phyloP scores from a whole-genome alignment of 2,888 invertebrate species.

The Pyrgus malvae region DNA sequence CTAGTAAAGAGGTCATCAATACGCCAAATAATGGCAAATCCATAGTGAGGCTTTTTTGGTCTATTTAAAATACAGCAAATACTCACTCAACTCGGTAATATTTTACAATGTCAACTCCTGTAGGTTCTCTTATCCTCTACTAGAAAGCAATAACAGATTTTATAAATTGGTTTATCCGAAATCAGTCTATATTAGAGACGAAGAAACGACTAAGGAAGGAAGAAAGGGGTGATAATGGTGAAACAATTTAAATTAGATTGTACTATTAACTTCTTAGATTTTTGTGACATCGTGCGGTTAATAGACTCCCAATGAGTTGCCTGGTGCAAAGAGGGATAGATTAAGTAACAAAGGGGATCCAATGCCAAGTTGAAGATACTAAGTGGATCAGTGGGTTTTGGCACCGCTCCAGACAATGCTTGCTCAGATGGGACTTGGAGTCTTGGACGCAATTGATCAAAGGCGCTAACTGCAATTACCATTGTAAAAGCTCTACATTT shows the following conservation, averaged over 20 bases:
- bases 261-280: too few relatives aligned
- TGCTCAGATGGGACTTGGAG: neutral
- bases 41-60: too few relatives aligned
- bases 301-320: slow-evolving; percentile 21
- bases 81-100: too few relatives aligned
- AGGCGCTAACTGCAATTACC: slow-evolving; percentile 5
- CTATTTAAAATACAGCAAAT: too few relatives aligned
- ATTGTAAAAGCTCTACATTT: neutral
- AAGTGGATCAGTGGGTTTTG: slow-evolving; percentile 23
- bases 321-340: slow-evolving; percentile 13
- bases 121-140: too few relatives aligned
- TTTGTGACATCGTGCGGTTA: neutral
- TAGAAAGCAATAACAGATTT: too few relatives aligned
- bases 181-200: too few relatives aligned
- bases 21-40: neutral
- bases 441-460: slow-evolving; percentile 10
- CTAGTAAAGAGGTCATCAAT: neutral
- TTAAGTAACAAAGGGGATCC: slow-evolving; percentile 18
- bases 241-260: too few relatives aligned
- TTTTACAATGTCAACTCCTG: too few relatives aligned
- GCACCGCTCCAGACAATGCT: slow-evolving; percentile 3
- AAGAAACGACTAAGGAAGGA: too few relatives aligned
- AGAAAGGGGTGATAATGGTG: too few relatives aligned
- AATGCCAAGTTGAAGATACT: slow-evolving; percentile 25
- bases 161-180: too few relatives aligned